Percentiles rank a stretch among this genome's conserved stretches.
Evolutionary conservation across 2,113 vertebrate species (phyloP).

Genomic region (Brachypodius melanocephalos): DNA sequence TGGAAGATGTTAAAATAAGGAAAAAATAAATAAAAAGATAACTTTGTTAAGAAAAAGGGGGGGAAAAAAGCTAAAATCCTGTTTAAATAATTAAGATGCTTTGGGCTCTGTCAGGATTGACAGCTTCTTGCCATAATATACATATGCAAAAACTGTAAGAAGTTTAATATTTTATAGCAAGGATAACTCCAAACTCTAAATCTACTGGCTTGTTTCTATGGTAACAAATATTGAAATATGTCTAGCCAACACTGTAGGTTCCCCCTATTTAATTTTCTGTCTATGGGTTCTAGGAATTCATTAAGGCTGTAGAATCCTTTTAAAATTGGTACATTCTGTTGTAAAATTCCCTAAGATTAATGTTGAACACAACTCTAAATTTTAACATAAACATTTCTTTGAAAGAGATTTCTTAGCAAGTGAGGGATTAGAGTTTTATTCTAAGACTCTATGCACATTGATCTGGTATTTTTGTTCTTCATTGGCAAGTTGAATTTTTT

Average conservation of each 20-base stretch:
- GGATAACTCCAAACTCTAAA: conserved; percentile 73
- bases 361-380: conserved; percentile 49
- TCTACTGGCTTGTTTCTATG: conserved; percentile 75
- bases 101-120: conserved; percentile 60
- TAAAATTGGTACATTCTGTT: conserved; percentile 17
- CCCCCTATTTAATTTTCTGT: conserved; percentile 66
- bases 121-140: conserved; percentile 44
- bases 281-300: conserved; percentile 65
- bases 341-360: conserved; percentile 55
- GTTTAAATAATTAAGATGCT: conserved; percentile 62
- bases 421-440: conserved; percentile 12
- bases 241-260: conserved; percentile 70
- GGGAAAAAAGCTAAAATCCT: neutral
- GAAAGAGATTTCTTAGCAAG: conserved; percentile 26
- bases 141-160: conserved; percentile 70
- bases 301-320: conserved; percentile 62
- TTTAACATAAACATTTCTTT: conserved; percentile 61
- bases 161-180: conserved; percentile 79
- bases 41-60: neutral
- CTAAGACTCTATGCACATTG: neutral
- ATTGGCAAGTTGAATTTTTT: neutral
- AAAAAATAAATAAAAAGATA: neutral
- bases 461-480: conserved; percentile 23
- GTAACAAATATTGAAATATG: conserved; percentile 74
- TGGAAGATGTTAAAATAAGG: conserved; percentile 13